Conservation (phyloP, 2,797 vertebrate species). For the Chelmon rostratus region DNA sequence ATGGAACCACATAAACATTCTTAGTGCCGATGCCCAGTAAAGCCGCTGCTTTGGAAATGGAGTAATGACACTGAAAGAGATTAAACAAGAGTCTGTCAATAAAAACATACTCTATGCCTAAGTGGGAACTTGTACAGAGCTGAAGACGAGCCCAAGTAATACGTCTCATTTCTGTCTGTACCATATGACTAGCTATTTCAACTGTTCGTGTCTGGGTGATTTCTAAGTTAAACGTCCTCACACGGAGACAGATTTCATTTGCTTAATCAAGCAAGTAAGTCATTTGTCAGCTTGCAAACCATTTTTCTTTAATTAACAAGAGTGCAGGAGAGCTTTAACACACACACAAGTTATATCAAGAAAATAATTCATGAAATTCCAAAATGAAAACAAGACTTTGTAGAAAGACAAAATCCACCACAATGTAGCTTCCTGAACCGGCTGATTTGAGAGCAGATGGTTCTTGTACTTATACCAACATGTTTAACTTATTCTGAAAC, state of each 20-base stretch:
- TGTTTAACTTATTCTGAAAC: not conserved
- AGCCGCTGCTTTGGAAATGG: constrained; percentile 89
- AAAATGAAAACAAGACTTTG: not conserved
- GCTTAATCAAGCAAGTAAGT: not conserved
- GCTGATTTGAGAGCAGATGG: not conserved
- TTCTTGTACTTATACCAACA: not conserved
- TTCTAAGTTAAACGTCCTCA: not conserved
- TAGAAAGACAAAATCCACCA: not conserved
- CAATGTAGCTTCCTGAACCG: too few species aligned
- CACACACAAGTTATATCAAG: not conserved
- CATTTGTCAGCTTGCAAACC: not conserved
- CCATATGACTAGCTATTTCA: not conserved
- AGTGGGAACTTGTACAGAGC: too few species aligned
- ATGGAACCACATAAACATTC: constrained; percentile 88
- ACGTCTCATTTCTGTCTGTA: not conserved
- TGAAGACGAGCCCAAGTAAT: not conserved
- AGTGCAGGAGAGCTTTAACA: too few species aligned
- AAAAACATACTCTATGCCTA: too few species aligned
- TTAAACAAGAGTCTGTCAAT: constrained; percentile 2
- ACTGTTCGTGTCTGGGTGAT: not conserved
- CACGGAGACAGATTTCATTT: not conserved
- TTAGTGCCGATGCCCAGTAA: constrained; percentile 89
- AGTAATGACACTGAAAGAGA: constrained; percentile 87
- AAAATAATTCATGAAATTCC: not conserved
- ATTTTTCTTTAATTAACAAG: not conserved